A percentile compares a stretch with the other conserved stretches of the same genome.
phyloP scores from a whole-genome alignment of 1,140 invertebrate genomes.

The Chrysoperla carnea region DNA sequence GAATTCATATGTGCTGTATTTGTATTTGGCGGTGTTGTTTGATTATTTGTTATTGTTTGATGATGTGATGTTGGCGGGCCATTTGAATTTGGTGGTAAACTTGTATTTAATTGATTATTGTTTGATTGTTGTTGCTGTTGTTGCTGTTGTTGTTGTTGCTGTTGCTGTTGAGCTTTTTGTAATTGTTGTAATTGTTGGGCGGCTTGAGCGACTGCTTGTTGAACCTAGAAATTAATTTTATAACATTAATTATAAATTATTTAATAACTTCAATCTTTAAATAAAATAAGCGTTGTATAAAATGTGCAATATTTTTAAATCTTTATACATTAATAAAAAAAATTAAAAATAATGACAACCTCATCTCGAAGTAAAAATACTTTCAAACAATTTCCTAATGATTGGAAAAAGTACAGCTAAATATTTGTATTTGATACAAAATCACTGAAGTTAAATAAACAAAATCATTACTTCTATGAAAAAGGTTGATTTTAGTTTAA shows the following conservation, averaged over 20 bases:
- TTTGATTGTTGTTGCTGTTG: slow-evolving; percentile 28
- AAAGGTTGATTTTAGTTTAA: too few species aligned
- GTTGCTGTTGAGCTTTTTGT: slow-evolving; percentile 52
- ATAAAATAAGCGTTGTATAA: too few species aligned
- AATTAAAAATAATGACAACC: too few species aligned
- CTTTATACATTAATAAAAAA: too few species aligned
- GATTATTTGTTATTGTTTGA: slow-evolving; percentile 19
- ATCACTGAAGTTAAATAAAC: too few species aligned
- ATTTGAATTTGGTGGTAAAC: slow-evolving; percentile 28
- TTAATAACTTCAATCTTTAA: too few species aligned
- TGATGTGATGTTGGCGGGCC: slow-evolving; percentile 21
- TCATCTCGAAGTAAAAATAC: too few species aligned
- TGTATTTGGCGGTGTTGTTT: slow-evolving; percentile 20
- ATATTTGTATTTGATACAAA: too few species aligned
- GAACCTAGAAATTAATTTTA: slow-evolving; percentile 27
- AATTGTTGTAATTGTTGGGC: slow-evolving; percentile 66
- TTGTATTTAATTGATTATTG: slow-evolving; percentile 26
- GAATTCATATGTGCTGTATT: slow-evolving; percentile 16
- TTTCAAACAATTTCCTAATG: too few species aligned
- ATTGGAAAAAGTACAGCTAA: too few species aligned
- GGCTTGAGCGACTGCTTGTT: slow-evolving; percentile 63
- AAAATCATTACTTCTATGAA: too few species aligned
- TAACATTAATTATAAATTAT: not conserved
- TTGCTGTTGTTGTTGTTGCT: slow-evolving; percentile 21
- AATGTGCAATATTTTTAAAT: too few species aligned